These are phyloP conservation scores for Myrmecobius fasciatus DNA, from an alignment of 2,113 vertebrate genomes.

Conservation along the genomic window DNA sequence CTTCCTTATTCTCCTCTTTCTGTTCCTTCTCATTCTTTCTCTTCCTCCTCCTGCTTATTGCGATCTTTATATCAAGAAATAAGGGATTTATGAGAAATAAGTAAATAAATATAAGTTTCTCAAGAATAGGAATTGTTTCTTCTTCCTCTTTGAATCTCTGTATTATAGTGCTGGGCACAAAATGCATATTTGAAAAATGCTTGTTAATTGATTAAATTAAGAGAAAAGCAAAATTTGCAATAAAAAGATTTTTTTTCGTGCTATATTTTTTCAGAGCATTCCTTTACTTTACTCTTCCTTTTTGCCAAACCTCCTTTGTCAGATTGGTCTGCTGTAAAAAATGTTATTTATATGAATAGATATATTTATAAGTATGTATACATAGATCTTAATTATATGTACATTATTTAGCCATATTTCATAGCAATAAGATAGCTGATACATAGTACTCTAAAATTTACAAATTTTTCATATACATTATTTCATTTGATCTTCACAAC, in stretches of 20 bases:
- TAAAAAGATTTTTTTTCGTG: neutral
- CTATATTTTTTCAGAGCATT: neutral
- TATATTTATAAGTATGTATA: neutral
- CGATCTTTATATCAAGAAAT: neutral
- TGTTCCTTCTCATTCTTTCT: too few relatives aligned
- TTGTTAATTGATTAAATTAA: neutral
- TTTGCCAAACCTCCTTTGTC: neutral
- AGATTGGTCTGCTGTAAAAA: neutral
- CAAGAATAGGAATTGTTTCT: neutral
- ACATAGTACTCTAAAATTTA: neutral
- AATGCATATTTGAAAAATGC: neutral
- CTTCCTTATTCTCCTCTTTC: neutral
- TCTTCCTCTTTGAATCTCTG: neutral
- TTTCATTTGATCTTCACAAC: neutral
- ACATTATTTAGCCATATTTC: neutral
- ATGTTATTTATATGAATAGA: neutral
- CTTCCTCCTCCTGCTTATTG: too few relatives aligned
- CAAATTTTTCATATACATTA: neutral
- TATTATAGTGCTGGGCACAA: neutral
- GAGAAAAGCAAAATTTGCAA: neutral
- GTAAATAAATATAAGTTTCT: neutral
- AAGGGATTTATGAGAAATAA: neutral
- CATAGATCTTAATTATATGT: neutral
- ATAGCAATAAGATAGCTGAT: neutral
- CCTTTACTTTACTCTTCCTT: neutral